Conservation (phyloP, 2,113 vertebrate species). For the Psittacula cyanocephala region DNA sequence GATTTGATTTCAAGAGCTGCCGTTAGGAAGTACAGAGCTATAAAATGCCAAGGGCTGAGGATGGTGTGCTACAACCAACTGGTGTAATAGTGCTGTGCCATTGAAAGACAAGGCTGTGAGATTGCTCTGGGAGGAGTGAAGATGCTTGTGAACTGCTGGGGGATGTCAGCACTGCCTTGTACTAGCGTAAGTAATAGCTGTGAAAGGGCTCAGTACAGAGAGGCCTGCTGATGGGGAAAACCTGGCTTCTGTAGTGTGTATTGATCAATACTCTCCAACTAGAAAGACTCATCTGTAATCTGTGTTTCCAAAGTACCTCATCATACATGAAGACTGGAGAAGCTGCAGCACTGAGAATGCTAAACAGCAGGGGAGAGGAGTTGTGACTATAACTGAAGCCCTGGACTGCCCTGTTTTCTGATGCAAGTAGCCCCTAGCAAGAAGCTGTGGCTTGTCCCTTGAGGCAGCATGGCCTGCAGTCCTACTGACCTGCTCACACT, state of each 20-base stretch:
- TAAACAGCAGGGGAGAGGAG: fast-evolving
- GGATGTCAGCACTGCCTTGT: neutral
- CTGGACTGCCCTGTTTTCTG: fast-evolving
- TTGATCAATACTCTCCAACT: neutral
- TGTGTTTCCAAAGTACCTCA: neutral
- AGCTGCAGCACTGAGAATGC: neutral
- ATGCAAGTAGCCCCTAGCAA: neutral
- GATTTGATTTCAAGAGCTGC: neutral
- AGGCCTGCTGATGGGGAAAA: neutral
- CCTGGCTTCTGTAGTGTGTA: fast-evolving
- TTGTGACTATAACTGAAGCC: fast-evolving
- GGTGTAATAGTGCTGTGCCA: fast-evolving
- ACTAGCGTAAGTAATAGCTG: neutral
- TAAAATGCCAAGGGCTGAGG: neutral
- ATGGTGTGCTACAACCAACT: too few species aligned
- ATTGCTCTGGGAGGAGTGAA: fast-evolving
- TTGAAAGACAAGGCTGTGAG: fast-evolving
- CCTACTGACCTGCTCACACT: neutral
- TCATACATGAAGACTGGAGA: neutral
- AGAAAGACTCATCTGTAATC: neutral
- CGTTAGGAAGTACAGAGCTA: neutral
- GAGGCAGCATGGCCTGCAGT: neutral
- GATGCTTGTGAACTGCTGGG: neutral
- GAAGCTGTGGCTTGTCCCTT: neutral
- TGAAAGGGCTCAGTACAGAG: neutral